phyloP scores from a whole-genome alignment of 2,888 invertebrate species.

The Chrysolina haemoptera region DNA sequence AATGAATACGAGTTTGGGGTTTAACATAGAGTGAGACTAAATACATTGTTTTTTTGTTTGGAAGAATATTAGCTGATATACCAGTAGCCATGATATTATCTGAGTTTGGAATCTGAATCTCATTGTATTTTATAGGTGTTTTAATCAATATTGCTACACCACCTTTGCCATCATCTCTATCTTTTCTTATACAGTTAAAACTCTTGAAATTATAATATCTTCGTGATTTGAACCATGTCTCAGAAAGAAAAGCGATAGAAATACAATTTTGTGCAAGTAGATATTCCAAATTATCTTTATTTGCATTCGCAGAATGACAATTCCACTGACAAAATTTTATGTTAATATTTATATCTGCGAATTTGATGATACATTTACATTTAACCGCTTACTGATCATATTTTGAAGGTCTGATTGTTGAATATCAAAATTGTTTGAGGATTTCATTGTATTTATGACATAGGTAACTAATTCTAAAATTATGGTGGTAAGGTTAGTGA shows the following conservation, averaged over 20 bases:
- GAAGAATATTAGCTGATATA: background rate
- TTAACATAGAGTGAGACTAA: constrained; percentile 13
- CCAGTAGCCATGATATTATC: background rate
- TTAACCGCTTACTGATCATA: no score
- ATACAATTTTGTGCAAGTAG: no score
- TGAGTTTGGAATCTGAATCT: background rate
- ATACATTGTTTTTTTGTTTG: background rate
- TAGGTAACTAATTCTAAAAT: no score
- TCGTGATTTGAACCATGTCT: no score
- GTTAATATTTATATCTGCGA: no score
- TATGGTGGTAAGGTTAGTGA: no score
- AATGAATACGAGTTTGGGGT: background rate
- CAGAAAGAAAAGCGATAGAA: no score
- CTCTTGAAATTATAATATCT: background rate
- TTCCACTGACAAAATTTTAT: constrained; percentile 6
- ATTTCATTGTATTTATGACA: no score
- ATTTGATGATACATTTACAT: no score
- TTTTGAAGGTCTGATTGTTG: no score
- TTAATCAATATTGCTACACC: background rate
- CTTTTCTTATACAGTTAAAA: background rate
- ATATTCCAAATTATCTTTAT: constrained; percentile 1
- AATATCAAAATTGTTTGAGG: no score
- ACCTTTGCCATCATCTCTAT: constrained; percentile 5
- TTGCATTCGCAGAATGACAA: background rate
- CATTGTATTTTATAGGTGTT: background rate